phyloP scores from a whole-genome alignment of 2,797 vertebrate species.

The Chelonia mydas region DNA sequence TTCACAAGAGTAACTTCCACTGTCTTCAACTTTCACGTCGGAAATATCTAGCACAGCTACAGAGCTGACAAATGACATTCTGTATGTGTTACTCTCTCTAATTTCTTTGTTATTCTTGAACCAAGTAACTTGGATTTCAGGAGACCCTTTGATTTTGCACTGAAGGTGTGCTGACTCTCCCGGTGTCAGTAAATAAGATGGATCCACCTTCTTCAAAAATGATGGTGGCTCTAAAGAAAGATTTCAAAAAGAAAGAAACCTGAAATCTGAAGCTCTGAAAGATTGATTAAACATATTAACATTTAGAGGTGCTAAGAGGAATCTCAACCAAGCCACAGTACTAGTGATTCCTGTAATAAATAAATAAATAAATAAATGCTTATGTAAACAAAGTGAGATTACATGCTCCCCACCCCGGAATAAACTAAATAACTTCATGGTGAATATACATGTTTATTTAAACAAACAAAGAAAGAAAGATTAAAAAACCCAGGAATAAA shows the following conservation, averaged over 20 bases:
- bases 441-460: neutral
- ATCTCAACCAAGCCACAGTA: slow-evolving; percentile 9
- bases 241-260: slow-evolving; percentile 31
- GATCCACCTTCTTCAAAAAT: slow-evolving; percentile 95
- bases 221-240: slow-evolving; percentile 90
- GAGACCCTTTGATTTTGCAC: slow-evolving; percentile 94
- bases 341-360: neutral
- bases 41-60: slow-evolving; percentile 90
- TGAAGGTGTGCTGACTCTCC: slow-evolving; percentile 91
- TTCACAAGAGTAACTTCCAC: slow-evolving; percentile 95
- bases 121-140: slow-evolving; percentile 94
- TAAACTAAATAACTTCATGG: neutral
- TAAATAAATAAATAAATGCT: neutral
- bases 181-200: slow-evolving; percentile 94
- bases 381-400: neutral
- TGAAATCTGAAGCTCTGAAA: slow-evolving; percentile 61
- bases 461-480: neutral
- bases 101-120: slow-evolving; percentile 96
- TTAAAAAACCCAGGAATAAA: neutral
- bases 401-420: neutral
- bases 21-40: slow-evolving; percentile 89
- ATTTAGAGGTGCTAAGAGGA: slow-evolving; percentile 3
- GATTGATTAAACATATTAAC: neutral
- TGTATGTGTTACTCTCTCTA: slow-evolving; percentile 88
- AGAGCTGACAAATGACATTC: slow-evolving; percentile 88